These are phyloP conservation scores for Agrotis segetum DNA, from an alignment of 2,888 invertebrate genomes.

Conservation along the genomic window DNA sequence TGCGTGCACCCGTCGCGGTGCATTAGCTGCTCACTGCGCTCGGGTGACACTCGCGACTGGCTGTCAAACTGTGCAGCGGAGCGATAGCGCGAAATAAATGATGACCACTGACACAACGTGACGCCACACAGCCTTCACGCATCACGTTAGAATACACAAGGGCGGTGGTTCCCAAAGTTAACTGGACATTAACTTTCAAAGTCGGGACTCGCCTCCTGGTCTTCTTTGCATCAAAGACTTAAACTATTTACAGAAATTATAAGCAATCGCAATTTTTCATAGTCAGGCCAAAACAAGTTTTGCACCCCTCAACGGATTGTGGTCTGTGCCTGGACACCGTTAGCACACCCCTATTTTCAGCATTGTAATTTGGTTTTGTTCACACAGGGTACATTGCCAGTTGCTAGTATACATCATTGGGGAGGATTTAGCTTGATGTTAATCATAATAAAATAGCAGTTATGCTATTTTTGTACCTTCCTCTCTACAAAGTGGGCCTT, in stretches of 20 bases:
- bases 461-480: neutral
- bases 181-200: too few species aligned
- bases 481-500: conserved; percentile 9
- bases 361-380: too few species aligned
- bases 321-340: too few species aligned
- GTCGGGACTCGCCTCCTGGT: too few species aligned
- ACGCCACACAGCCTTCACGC: conserved; percentile 13
- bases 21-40: conserved; percentile 11
- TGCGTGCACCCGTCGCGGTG: conserved; percentile 6
- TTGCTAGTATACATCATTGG: neutral
- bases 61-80: conserved; percentile 12
- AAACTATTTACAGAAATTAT: too few species aligned
- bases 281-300: too few species aligned
- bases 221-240: too few species aligned
- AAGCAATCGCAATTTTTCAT: too few species aligned
- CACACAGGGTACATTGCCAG: neutral
- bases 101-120: conserved; percentile 17
- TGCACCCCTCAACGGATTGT: too few species aligned
- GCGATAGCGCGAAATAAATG: conserved; percentile 15
- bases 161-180: too few species aligned
- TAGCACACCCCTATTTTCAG: too few species aligned
- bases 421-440: neutral
- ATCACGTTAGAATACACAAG: neutral
- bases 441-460: too few species aligned
- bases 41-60: conserved; percentile 22